phyloP scores from a whole-genome alignment of 2,113 vertebrate genomes.

The Peromyscus maniculatus region DNA sequence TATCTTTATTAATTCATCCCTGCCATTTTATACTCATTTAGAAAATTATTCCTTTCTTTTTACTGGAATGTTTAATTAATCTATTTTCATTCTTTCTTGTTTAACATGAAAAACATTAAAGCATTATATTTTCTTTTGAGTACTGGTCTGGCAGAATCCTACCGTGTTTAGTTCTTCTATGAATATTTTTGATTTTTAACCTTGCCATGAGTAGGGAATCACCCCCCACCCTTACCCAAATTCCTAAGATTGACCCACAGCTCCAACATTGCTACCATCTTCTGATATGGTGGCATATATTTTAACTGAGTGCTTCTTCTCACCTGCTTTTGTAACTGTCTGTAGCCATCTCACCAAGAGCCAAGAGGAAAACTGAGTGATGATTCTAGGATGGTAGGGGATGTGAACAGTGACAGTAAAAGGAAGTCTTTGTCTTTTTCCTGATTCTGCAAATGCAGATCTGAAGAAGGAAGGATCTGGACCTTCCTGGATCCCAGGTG shows the following conservation, averaged over 20 bases:
- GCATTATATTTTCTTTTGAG: slow-evolving; percentile 62
- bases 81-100: slow-evolving; percentile 62
- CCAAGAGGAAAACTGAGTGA: neutral
- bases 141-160: neutral
- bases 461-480: neutral
- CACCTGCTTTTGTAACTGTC: neutral
- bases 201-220: neutral
- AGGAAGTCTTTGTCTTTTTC: neutral
- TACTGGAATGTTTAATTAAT: slow-evolving; percentile 47
- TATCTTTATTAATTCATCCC: slow-evolving; percentile 61
- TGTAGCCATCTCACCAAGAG: neutral
- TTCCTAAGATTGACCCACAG: too few species aligned
- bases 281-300: neutral
- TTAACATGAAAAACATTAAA: slow-evolving; percentile 61
- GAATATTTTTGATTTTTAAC: slow-evolving; percentile 39
- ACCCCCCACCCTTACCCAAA: neutral
- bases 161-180: slow-evolving; percentile 22
- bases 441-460: neutral
- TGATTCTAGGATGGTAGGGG: neutral
- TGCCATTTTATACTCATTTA: slow-evolving; percentile 46
- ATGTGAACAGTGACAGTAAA: neutral
- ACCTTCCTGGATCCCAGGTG: neutral
- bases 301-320: neutral
- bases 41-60: slow-evolving; percentile 63
- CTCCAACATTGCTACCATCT: neutral